Conservation (phyloP, 2,888 invertebrate species). For the Erannis defoliaria region DNA sequence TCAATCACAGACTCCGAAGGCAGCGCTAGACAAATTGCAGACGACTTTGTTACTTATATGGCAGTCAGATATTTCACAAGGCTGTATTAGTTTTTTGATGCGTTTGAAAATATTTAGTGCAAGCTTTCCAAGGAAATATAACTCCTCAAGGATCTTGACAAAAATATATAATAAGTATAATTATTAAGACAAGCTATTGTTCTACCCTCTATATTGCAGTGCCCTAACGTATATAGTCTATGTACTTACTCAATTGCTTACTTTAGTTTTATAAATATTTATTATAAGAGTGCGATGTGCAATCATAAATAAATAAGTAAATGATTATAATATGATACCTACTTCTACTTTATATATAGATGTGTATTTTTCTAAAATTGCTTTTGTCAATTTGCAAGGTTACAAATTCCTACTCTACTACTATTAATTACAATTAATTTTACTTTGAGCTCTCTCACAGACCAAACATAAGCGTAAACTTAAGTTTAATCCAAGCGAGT, state of each 20-base stretch:
- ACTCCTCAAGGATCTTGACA: no score
- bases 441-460: constrained; percentile 36
- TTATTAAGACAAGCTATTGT: no score
- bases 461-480: constrained; percentile 30
- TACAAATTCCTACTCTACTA: constrained; percentile 24
- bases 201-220: no score
- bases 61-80: constrained; percentile 41
- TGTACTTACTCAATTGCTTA: no score
- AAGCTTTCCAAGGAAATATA: no score
- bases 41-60: constrained; percentile 60
- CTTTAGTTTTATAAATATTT: no score
- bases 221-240: no score
- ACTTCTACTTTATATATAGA: neutral
- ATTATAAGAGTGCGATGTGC: no score
- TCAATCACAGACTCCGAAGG: constrained; percentile 63
- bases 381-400: constrained; percentile 11
- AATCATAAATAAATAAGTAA: neutral
- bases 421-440: constrained; percentile 45
- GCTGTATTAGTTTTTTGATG: constrained; percentile 29
- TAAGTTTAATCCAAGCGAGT: constrained; percentile 34
- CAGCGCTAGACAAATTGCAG: constrained; percentile 68
- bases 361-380: neutral
- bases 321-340: neutral
- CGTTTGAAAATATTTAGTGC: constrained; percentile 7
- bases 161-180: no score